Base-by-base conservation (phyloP, 1,140 invertebrate genomes). In the Ptiloglossa arizonensis region DNA sequence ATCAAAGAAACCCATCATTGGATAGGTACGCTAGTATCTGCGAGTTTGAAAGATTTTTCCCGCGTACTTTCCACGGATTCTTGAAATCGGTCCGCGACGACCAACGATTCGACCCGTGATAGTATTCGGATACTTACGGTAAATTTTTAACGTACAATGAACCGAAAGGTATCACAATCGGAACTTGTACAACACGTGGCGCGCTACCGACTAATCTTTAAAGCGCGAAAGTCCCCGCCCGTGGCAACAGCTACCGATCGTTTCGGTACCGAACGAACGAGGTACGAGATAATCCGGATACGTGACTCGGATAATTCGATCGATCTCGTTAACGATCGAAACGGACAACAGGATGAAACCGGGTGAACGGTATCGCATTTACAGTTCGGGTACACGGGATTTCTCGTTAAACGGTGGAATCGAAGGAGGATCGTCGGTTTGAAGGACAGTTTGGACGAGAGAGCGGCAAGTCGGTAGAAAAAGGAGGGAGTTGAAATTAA, bases 401-500 rank as follows among this genome's bases (percentile, higher is more conserved):
- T 41, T 50, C 41, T 27, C 63, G n/a, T 22, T 50, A 44, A 67
- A 67, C 50, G 63, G 8, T 50, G 17, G 38, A 29, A 73, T 69
- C 73, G 73, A 59, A 69, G 76, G 70, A 80, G 60, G 63, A 81
- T 80, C 77, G 79, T 29, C 29, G 46, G 29, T 78, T 85, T 85
- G 86, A 86, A 83, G 76, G 74, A 86, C 78, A 83, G 80, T 24
- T 66, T 19, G 50, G 38, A 44, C 56, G 64, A 41, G 41, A 48
- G 24, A 11, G 67, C 38, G 22, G 41, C 67, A 44, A 69, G 66
- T n/a, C 22, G 54, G 66, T 41, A 63, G 29, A 54, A 27, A 17
- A 73, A 56, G 44, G 35, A 41, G 73, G 67, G 46, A 63, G 50
- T 56, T 78, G 79, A 76, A 89, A 87, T 87, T 82, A 89, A 90